Conservation (phyloP, 1,140 invertebrate species). For the Alviniconcha marisindica region DNA sequence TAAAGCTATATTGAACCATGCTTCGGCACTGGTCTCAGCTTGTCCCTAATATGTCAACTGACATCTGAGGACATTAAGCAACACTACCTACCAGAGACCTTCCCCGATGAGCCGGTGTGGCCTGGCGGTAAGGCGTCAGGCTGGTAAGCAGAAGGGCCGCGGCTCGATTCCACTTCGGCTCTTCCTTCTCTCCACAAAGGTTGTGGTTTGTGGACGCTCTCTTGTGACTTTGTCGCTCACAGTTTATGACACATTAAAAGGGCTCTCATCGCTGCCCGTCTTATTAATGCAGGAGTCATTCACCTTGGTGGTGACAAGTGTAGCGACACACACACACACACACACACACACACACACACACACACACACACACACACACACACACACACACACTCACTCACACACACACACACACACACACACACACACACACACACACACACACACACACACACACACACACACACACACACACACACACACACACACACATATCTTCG, state of each 20-base stretch:
- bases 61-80: too few species aligned
- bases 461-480: not conserved
- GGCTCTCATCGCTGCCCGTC: not conserved
- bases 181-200: not conserved
- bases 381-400: not conserved
- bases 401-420: conserved; percentile 6
- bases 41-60: too few species aligned
- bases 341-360: conserved; percentile 17
- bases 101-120: too few species aligned
- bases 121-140: too few species aligned
- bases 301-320: not conserved
- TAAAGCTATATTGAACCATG: too few species aligned
- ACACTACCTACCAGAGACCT: too few species aligned
- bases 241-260: not conserved
- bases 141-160: too few species aligned
- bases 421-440: not conserved
- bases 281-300: not conserved
- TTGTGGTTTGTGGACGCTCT: not conserved
- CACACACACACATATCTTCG: not conserved
- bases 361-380: conserved; percentile 15
- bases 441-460: not conserved
- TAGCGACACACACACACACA: not conserved
- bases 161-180: too few species aligned
- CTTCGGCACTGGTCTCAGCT: too few species aligned
- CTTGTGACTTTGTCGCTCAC: not conserved